These are phyloP conservation scores for Adoxophyes honmai DNA, from an alignment of 1,140 invertebrate species.

Conservation along the genomic window DNA sequence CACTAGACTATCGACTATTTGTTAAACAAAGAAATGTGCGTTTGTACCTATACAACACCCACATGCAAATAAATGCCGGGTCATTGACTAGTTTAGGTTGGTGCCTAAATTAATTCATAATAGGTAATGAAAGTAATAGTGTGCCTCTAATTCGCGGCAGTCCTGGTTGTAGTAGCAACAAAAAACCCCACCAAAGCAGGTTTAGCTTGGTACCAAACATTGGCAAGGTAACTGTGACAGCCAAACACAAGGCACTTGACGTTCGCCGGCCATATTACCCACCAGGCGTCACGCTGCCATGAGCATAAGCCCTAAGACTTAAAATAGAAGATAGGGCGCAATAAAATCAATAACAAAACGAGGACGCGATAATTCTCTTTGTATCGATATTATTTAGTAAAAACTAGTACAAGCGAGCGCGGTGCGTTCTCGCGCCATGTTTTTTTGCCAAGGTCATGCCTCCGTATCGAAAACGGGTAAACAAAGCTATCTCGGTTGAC, in stretches of 20 bases:
- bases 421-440: conserved; percentile 70
- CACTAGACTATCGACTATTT: conserved; percentile 16
- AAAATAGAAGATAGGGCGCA: conserved; percentile 51
- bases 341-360: conserved; percentile 53
- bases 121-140: conserved; percentile 25
- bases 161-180: conserved; percentile 24
- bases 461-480: conserved; percentile 68
- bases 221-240: conserved; percentile 35
- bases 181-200: conserved; percentile 20
- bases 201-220: conserved; percentile 28
- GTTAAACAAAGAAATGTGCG: conserved; percentile 53
- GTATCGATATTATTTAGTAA: conserved; percentile 32
- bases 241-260: conserved; percentile 43
- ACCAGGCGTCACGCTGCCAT: conserved; percentile 67
- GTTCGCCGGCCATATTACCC: conserved; percentile 72
- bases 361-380: conserved; percentile 18
- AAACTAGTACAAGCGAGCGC: conserved; percentile 42
- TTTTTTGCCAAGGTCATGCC: conserved; percentile 72
- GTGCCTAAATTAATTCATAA: conserved; percentile 37
- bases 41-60: conserved; percentile 43
- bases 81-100: conserved; percentile 56
- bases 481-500: conserved; percentile 51
- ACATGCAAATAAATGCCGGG: conserved; percentile 63
- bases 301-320: conserved; percentile 52
- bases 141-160: conserved; percentile 20